Evolutionary conservation across 2,797 vertebrate genomes (phyloP).

Genomic region (Pantherophis alleghaniensis): DNA sequence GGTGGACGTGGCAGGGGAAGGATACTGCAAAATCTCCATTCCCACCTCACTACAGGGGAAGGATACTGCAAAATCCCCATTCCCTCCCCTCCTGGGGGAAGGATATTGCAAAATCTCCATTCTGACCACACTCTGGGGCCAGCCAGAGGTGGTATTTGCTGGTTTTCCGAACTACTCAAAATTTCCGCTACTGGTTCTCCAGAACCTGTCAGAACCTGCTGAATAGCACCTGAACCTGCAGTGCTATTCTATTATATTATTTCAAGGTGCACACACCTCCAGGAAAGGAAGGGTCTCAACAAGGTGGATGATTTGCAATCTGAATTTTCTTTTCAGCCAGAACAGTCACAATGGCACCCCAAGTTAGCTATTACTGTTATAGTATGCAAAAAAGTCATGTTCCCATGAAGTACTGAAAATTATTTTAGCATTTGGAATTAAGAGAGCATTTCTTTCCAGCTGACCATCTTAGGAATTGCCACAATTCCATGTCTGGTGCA

Average conservation of each 20-base stretch:
- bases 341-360: neutral
- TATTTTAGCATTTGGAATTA: neutral
- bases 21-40: too few relatives aligned
- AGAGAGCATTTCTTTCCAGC: neutral
- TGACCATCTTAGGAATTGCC: neutral
- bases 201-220: too few relatives aligned
- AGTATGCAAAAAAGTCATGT: neutral
- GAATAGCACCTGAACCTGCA: too few relatives aligned
- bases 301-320: neutral
- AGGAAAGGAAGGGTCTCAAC: neutral
- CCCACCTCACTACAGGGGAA: too few relatives aligned
- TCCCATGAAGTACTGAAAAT: neutral
- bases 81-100: too few relatives aligned
- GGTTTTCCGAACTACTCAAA: too few relatives aligned
- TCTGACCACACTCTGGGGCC: too few relatives aligned
- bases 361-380: neutral
- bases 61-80: too few relatives aligned
- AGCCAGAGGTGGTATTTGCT: too few relatives aligned
- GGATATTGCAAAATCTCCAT: too few relatives aligned
- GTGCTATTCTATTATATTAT: neutral
- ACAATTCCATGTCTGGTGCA: neutral
- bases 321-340: neutral
- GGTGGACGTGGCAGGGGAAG: too few relatives aligned
- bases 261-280: neutral
- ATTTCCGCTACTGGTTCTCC: too few relatives aligned